Evolutionary conservation across 2,888 invertebrate species (phyloP).

Genomic region (Drosophila neonasuta): DNA sequence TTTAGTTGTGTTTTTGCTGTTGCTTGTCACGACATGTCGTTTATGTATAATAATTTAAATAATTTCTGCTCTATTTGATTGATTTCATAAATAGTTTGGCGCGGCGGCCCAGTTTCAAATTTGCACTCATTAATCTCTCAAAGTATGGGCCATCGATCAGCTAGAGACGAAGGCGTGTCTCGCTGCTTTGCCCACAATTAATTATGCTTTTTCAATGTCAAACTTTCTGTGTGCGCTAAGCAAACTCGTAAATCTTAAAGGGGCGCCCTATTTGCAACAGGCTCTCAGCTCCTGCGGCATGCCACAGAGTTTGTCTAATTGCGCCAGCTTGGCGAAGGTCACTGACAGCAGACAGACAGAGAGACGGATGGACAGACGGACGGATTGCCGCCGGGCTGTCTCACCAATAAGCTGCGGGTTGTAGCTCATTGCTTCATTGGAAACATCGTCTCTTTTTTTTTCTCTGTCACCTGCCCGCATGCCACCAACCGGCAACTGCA

Average conservation of each 20-base stretch:
- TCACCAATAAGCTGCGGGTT: conserved; percentile 58
- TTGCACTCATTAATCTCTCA: conserved; percentile 51
- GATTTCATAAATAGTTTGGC: conserved; percentile 44
- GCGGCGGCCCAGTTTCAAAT: conserved; percentile 48
- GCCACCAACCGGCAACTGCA: conserved; percentile 20
- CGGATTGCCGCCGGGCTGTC: conserved; percentile 59
- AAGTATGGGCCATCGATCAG: conserved; percentile 39
- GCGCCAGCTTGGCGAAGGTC: conserved; percentile 55
- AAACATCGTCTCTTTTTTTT: conserved; percentile 21
- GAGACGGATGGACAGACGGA: too few species aligned
- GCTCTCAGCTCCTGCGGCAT: conserved; percentile 40
- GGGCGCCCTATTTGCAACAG: conserved; percentile 6
- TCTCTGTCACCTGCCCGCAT: conserved; percentile 63
- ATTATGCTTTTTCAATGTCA: conserved; percentile 78
- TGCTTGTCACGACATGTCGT: conserved; percentile 49
- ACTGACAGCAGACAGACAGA: conserved; percentile 49
- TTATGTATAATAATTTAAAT: conserved; percentile 15
- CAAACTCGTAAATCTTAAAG: conserved; percentile 16
- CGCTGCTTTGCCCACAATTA: conserved; percentile 71
- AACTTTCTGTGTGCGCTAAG: conserved; percentile 50
- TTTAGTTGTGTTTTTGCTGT: conserved; percentile 18
- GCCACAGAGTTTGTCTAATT: conserved; percentile 67
- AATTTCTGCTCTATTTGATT: conserved; percentile 44
- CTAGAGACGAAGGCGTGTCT: conserved; percentile 15
- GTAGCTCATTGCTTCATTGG: conserved; percentile 55